phyloP scores from a whole-genome alignment of 2,888 invertebrate genomes.

The Pammene fasciana region DNA sequence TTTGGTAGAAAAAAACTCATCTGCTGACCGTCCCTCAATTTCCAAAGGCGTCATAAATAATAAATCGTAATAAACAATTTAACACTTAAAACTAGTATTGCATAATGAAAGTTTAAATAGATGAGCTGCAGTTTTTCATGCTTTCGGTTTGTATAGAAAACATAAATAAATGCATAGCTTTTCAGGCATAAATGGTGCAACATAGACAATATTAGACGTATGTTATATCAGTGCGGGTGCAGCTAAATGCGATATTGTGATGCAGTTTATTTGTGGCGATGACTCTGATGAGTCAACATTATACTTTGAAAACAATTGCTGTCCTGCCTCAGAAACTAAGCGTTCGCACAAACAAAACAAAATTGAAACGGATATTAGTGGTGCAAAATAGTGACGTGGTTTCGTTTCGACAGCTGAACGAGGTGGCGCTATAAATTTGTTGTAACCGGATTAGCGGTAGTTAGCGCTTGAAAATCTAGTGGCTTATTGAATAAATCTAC shows the following conservation, averaged over 20 bases:
- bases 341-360: neutral
- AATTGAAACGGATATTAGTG: neutral
- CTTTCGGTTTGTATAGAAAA: conserved; percentile 32
- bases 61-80: conserved; percentile 81
- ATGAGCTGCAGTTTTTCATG: conserved; percentile 52
- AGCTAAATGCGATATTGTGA: conserved; percentile 39
- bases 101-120: conserved; percentile 77
- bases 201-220: conserved; percentile 19
- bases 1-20: conserved; percentile 75
- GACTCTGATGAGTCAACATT: neutral
- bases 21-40: conserved; percentile 65
- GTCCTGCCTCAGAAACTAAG: neutral
- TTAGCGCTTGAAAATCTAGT: too few species aligned
- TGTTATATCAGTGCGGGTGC: conserved; percentile 35
- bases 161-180: conserved; percentile 39
- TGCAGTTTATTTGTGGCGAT: conserved; percentile 23
- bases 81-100: conserved; percentile 83
- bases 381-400: neutral
- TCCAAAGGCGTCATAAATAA: conserved; percentile 67
- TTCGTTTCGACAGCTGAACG: neutral
- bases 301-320: neutral
- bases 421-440: neutral
- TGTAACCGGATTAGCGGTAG: neutral
- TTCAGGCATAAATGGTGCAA: conserved; percentile 34
- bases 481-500: too few species aligned